A percentile compares a stretch with the other conserved stretches of the same genome.
phyloP scores from a whole-genome alignment of 2,888 invertebrate genomes.

The Pantelozetes paolii region DNA sequence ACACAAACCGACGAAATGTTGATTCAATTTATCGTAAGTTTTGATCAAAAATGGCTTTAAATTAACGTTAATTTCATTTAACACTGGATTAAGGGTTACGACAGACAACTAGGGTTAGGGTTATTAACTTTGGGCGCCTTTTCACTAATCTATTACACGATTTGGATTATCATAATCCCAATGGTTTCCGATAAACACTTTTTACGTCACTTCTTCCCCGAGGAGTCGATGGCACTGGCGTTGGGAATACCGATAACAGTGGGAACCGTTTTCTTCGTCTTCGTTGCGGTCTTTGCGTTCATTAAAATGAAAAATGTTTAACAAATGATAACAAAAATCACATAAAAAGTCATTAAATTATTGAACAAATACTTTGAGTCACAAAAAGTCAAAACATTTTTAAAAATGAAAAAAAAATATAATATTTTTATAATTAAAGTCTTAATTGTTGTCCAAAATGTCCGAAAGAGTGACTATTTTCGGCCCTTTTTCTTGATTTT shows the following conservation, averaged over 20 bases:
- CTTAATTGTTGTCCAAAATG: too few species aligned
- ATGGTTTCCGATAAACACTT: conserved; percentile 35
- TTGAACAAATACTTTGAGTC: background rate
- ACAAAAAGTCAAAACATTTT: background rate
- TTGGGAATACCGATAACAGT: conserved; percentile 40
- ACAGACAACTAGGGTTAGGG: conserved; percentile 36
- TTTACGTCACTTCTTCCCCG: conserved; percentile 31
- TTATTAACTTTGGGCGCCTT: conserved; percentile 18
- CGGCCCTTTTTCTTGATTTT: background rate
- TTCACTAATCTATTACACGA: conserved; percentile 37
- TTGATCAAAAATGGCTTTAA: background rate
- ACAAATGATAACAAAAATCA: background rate
- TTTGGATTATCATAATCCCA: conserved; percentile 41
- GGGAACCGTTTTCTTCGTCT: conserved; percentile 34
- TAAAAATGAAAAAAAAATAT: background rate
- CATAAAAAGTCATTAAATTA: background rate
- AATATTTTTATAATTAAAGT: background rate
- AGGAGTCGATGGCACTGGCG: conserved; percentile 25
- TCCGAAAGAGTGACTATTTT: conserved; percentile 36
- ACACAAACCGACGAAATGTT: background rate
- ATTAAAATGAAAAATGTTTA: conserved; percentile 32
- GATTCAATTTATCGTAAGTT: conserved; percentile 12
- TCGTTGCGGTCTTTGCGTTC: conserved; percentile 38
- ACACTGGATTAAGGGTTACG: conserved; percentile 29
- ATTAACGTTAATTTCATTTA: background rate